phyloP scores from a whole-genome alignment of 2,888 invertebrate species.

The Xestia sexstrigata region DNA sequence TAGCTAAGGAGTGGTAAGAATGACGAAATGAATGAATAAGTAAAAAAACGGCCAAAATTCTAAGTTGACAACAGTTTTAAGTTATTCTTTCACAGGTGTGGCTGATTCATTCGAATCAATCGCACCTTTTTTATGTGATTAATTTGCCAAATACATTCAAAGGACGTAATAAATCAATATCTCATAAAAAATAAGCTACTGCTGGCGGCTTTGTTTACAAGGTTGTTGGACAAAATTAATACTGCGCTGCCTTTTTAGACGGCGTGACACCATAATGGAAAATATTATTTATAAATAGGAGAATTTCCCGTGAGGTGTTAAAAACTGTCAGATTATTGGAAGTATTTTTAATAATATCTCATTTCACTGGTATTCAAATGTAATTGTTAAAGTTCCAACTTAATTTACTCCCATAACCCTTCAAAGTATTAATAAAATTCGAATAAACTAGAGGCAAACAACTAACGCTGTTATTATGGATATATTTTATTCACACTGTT shows the following conservation, averaged over 20 bases:
- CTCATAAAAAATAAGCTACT: constrained; percentile 57
- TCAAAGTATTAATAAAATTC: constrained; percentile 49
- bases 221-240: constrained; percentile 48
- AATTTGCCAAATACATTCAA: constrained; percentile 59
- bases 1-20: constrained; percentile 46
- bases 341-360: neutral
- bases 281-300: constrained; percentile 4
- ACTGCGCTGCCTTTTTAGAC: constrained; percentile 23
- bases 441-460: constrained; percentile 50
- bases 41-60: constrained; percentile 32
- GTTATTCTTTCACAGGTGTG: constrained; percentile 55
- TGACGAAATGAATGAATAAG: constrained; percentile 41
- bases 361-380: neutral
- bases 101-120: constrained; percentile 64
- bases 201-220: constrained; percentile 44
- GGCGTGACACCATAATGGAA: constrained; percentile 9
- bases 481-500: constrained; percentile 59
- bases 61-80: constrained; percentile 43
- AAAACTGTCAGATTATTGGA: neutral
- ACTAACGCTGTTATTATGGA: constrained; percentile 35
- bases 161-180: constrained; percentile 57
- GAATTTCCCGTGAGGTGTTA: constrained; percentile 4
- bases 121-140: constrained; percentile 53
- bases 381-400: constrained; percentile 10
- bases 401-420: constrained; percentile 4